Base-by-base conservation (phyloP, 2,888 invertebrate genomes). In the Ferrisia virgata region DNA sequence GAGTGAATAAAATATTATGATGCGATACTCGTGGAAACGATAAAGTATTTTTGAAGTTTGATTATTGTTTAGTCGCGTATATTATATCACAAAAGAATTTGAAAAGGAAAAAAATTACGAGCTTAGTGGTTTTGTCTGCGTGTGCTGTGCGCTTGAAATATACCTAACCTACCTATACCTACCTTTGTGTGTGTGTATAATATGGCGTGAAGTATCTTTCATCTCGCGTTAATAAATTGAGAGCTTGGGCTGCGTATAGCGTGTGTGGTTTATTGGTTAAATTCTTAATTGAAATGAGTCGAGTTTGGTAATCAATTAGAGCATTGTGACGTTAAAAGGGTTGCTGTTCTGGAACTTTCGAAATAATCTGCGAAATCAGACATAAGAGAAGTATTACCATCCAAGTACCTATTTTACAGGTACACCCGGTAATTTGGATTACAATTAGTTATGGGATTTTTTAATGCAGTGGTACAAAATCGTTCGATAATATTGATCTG, bases 191-290 rank as follows among this genome's bases (percentile, higher is more conserved):
- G 53, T 9, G 11, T 53, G 22, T 22, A n/a, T n/a, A n/a, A n/a
- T 47, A n/a, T 47, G 47, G 53, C 53, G 64, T 28, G 25, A 28
- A 25, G 64, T 64, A 64, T 64, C 28, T 64, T 64, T 28, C 15
- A 64, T 64, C 53, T 18, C 53, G 53, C 22, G 9, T 53, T 64
- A 15, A 64, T 64, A 64, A 64, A 64, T 64, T 64, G 15, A 58
- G 47, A 13, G 47, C n/a, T 47, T 47, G 11, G 25, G 58, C 13
- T 9, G 64, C 64, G 64, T 15, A 39, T 11, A 5, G 13, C 64
- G 64, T 64, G 64, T 64, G 64, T 64, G 64, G 64, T 64, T 64
- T 64, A 64, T 64, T 64, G 64, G 64, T 28, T 64, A 28, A 28
- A 64, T 4, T 64, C 11, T 64, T 28, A 64, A 64, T 64, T 28